A percentile compares a stretch with the other conserved stretches of the same genome.
Conservation (phyloP, 2,888 invertebrate species). For the Lasiommata megera region DNA sequence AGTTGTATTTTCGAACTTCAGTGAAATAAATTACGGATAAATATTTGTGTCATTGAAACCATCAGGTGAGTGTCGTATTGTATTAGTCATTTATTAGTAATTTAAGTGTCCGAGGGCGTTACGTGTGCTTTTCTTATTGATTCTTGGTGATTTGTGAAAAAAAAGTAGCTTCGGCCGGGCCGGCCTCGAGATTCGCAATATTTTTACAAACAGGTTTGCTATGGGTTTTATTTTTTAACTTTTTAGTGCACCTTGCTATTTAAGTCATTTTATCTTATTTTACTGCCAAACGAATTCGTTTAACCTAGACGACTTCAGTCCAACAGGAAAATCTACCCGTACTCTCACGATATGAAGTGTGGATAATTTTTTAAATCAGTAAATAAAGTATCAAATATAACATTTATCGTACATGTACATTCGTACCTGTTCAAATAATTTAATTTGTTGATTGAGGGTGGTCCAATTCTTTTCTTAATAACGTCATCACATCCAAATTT, state of each 20-base stretch:
- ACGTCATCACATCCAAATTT: too few species aligned
- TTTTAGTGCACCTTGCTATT: constrained; percentile 43
- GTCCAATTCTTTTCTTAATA: too few species aligned
- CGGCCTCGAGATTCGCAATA: constrained; percentile 59
- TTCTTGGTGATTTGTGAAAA: constrained; percentile 28
- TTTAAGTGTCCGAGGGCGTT: constrained; percentile 7
- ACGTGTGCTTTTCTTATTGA: constrained; percentile 19
- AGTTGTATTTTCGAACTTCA: constrained; percentile 46
- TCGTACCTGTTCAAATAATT: too few species aligned
- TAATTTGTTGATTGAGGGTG: too few species aligned
- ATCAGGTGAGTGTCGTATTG: constrained; percentile 43
- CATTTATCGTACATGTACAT: too few species aligned
- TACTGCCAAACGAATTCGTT: neutral
- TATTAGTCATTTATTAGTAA: constrained; percentile 23
- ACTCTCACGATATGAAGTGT: too few species aligned
- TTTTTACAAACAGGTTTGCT: constrained; percentile 59
- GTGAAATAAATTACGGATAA: constrained; percentile 46
- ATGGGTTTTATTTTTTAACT: constrained; percentile 42
- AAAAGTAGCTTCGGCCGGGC: constrained; percentile 47
- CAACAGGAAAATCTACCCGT: neutral
- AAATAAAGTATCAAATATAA: too few species aligned
- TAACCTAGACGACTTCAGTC: neutral
- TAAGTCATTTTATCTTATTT: constrained; percentile 3
- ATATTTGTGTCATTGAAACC: constrained; percentile 41
- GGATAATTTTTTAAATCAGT: too few species aligned